Base-by-base conservation (phyloP, 2,113 vertebrate genomes). In the Sebastes schlegelii region DNA sequence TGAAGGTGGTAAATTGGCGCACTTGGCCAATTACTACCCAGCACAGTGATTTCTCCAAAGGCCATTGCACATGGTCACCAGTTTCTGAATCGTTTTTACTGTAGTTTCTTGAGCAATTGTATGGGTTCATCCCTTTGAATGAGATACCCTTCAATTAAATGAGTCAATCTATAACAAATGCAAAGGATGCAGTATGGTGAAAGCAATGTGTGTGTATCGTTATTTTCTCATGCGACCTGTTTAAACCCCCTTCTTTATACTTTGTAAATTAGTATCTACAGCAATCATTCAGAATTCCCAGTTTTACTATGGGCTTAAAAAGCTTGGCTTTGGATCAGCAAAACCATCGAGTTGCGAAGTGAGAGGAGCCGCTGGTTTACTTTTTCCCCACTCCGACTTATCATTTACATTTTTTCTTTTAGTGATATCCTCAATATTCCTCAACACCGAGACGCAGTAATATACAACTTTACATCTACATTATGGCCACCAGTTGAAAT, bases 21-120 rank as follows among this genome's bases (percentile, higher is more conserved):
- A 82, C 79, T 83, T 81, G 84, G 87, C 62, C 89, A 91, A 90
- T 93, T 91, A 91, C 79, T 62, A 82, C 43, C n/a, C 70, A 65
- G 34, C 1, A 5, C 67, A 46, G 60, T 19, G 55, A 40, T 40
- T 69, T 69, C 71, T 86, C 65, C 9, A 74, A 75, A 72, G 74
- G 60, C 74, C 69, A 72, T 69, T 51, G 55, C 63, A 76, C 51
- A 79, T 62, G 65, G 74, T 80, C 79, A 71, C 72, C n/a, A 17
- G 76, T 80, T 61, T 74, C 62, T 17, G 4, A 84, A 76, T 77
- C 8, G 51, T 42, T 82, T 78, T 70, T 61, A 34, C 34, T 34
- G 3, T 34, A 70, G 42, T 65, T 52, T 79, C 62, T 64, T 49
- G 46, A 72, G 34, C 40, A 61, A 62, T 80, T 80, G 55, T 17